Percentiles rank a stretch among this genome's conserved stretches.
phyloP scores from a whole-genome alignment of 2,113 vertebrate species.

The Gnathonemus echidnorhynchus region DNA sequence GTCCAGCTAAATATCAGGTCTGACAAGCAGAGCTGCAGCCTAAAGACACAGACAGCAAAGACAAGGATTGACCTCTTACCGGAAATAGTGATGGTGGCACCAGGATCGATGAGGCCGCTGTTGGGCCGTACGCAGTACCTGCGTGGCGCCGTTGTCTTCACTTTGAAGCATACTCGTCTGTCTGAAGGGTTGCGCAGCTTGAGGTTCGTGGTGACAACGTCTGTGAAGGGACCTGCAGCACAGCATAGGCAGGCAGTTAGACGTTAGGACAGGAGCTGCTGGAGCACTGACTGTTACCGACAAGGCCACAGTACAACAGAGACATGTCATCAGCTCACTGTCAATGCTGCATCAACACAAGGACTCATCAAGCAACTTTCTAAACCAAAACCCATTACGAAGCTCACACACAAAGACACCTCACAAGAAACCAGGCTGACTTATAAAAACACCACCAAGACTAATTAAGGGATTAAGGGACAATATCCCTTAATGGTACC shows the following conservation, averaged over 20 bases:
- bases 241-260: not conserved
- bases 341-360: not conserved
- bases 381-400: not conserved
- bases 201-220: slow-evolving; percentile 95
- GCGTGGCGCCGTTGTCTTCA: slow-evolving; percentile 96
- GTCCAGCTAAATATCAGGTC: not conserved
- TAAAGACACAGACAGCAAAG: not conserved
- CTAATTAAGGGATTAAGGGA: too few species aligned
- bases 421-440: not conserved
- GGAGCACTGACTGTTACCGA: not conserved
- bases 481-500: not conserved
- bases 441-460: not conserved
- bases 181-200: slow-evolving; percentile 95
- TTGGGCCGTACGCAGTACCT: slow-evolving; percentile 98
- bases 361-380: not conserved
- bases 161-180: slow-evolving; percentile 94
- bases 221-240: slow-evolving; percentile 88
- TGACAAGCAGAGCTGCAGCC: not conserved
- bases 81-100: slow-evolving; percentile 79
- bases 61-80: slow-evolving; percentile 52
- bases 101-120: slow-evolving; percentile 88
- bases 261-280: not conserved
- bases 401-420: not conserved
- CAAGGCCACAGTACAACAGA: not conserved
- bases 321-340: not conserved